These are phyloP conservation scores for Pterophyllum scalare DNA, from an alignment of 2,113 vertebrate species.

Conservation along the genomic window DNA sequence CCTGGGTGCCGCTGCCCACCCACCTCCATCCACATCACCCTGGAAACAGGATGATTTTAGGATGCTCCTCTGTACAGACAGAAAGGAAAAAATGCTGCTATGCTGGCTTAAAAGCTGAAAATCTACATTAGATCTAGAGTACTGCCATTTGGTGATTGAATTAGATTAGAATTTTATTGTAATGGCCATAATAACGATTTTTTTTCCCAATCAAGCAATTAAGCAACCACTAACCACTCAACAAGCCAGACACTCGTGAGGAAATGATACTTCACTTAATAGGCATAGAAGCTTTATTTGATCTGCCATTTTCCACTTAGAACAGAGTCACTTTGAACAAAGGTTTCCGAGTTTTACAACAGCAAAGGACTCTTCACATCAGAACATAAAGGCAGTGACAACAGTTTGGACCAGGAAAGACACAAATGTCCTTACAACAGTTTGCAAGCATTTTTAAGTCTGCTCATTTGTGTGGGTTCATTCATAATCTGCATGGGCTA, in stretches of 20 bases:
- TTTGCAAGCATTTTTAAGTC: slow-evolving; percentile 50
- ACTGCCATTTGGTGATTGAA: slow-evolving; percentile 12
- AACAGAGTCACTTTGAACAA: slow-evolving; percentile 69
- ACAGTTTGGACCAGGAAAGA: slow-evolving; percentile 62
- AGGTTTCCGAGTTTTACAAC: slow-evolving; percentile 66
- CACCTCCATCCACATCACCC: slow-evolving; percentile 65
- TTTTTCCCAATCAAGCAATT: slow-evolving; percentile 2
- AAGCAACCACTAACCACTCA: slow-evolving; percentile 13
- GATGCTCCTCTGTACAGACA: slow-evolving; percentile 37
- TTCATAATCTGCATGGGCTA: slow-evolving; percentile 20
- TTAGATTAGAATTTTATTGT: slow-evolving; percentile 16
- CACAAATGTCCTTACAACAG: slow-evolving; percentile 58
- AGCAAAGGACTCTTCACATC: slow-evolving; percentile 69
- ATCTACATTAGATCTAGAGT: slow-evolving; percentile 5
- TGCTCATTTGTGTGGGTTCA: slow-evolving; percentile 29
- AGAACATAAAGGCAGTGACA: slow-evolving; percentile 67
- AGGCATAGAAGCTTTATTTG: slow-evolving; percentile 76
- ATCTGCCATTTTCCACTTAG: slow-evolving; percentile 69
- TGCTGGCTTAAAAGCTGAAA: slow-evolving; percentile 29
- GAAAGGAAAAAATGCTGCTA: background rate
- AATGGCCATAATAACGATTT: slow-evolving; percentile 2
- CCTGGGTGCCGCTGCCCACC: slow-evolving; percentile 46
- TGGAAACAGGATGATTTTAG: slow-evolving; percentile 69
- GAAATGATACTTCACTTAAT: slow-evolving; percentile 37
- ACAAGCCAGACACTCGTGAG: slow-evolving; percentile 3